phyloP scores from a whole-genome alignment of 2,113 vertebrate species.

The Romanogobio albipinnatus region DNA sequence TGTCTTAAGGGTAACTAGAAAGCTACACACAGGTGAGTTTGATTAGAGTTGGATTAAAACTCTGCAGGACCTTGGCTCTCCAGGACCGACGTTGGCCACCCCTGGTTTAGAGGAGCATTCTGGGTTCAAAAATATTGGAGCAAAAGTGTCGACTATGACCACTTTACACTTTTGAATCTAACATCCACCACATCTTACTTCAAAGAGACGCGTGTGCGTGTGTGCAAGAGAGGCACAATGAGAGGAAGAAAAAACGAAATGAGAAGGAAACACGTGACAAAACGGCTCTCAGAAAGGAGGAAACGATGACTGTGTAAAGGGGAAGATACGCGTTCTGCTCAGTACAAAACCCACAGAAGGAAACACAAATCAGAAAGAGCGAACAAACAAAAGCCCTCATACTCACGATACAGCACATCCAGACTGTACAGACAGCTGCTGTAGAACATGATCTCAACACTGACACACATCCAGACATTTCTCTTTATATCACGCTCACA shows the following conservation, averaged over 20 bases:
- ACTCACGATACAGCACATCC: conserved; percentile 73
- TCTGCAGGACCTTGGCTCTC: too few species aligned
- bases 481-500: conserved; percentile 69
- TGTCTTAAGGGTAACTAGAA: too few species aligned
- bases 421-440: conserved; percentile 70
- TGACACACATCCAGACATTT: conserved; percentile 27
- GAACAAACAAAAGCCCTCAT: neutral
- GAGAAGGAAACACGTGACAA: conserved; percentile 30
- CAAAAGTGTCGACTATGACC: neutral
- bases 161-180: neutral
- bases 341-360: neutral
- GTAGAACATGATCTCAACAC: conserved; percentile 69
- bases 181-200: neutral
- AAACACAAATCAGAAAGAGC: neutral
- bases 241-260: conserved; percentile 1
- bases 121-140: neutral
- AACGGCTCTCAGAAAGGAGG: neutral
- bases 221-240: conserved; percentile 1
- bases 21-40: too few species aligned
- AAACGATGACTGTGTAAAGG: neutral
- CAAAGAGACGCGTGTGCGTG: conserved; percentile 5
- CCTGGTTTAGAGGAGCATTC: neutral
- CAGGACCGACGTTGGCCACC: too few species aligned
- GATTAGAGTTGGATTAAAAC: too few species aligned
- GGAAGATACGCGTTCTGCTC: neutral